A percentile compares a stretch with the other conserved stretches of the same genome.
These are phyloP conservation scores for Phrynocephalus vlangalii DNA, from an alignment of 2,797 vertebrate genomes.

Conservation along the genomic window DNA sequence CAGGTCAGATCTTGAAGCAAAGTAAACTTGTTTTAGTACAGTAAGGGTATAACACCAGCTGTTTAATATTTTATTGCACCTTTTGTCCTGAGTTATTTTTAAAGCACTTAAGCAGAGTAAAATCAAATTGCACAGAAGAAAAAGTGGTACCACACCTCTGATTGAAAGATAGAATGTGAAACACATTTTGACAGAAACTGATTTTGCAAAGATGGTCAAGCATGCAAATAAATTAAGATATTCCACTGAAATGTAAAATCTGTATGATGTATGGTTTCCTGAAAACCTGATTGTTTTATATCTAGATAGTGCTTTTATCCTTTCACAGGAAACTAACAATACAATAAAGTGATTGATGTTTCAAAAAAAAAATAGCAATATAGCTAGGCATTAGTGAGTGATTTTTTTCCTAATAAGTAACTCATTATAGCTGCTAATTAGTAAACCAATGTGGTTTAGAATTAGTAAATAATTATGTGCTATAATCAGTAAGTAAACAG, in stretches of 20 bases:
- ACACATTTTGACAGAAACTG: conserved; percentile 35
- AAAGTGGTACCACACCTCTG: conserved; percentile 10
- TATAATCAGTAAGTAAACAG: conserved; percentile 9
- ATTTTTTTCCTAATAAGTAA: too few species aligned
- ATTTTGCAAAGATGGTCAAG: conserved; percentile 29
- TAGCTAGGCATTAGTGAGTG: not conserved
- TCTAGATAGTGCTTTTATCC: not conserved
- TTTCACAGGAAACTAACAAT: conserved; percentile 33
- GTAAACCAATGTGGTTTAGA: not conserved
- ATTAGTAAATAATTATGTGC: not conserved
- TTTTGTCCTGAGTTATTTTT: conserved; percentile 41
- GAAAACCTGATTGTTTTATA: conserved; percentile 28
- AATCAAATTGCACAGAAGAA: conserved; percentile 27
- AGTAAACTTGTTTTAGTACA: not conserved
- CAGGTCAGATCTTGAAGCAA: conserved; percentile 1
- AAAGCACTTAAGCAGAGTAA: conserved; percentile 40
- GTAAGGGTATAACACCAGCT: conserved; percentile 6
- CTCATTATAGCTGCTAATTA: not conserved
- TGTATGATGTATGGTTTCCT: conserved; percentile 42
- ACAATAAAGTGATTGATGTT: conserved; percentile 17
- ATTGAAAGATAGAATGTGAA: conserved; percentile 49
- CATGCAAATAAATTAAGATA: conserved; percentile 51
- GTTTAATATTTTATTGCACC: conserved; percentile 33
- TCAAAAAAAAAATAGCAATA: not conserved
- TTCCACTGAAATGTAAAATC: conserved; percentile 13